Percentiles rank a stretch among this genome's conserved stretches.
Conservation (phyloP, 2,888 invertebrate species). For the Lasioglossum malachurum region DNA sequence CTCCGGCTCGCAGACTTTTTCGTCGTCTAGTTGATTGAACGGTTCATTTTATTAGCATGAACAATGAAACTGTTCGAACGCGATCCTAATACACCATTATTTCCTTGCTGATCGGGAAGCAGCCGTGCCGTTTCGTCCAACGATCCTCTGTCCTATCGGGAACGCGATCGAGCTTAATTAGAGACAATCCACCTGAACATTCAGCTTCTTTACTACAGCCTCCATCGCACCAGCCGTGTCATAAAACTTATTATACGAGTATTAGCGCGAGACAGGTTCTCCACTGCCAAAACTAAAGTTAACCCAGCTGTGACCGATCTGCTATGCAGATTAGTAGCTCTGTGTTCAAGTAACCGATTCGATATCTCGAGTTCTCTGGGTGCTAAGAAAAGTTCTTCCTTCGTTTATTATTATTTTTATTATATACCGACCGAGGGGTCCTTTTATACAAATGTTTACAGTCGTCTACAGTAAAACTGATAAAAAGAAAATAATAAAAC, state of each 20-base stretch:
- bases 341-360: neutral
- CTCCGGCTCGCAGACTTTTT: neutral
- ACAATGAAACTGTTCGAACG: neutral
- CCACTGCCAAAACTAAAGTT: slow-evolving; percentile 6
- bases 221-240: neutral
- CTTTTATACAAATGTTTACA: too few relatives aligned
- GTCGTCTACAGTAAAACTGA: too few relatives aligned
- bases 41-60: neutral
- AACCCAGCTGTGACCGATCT: neutral
- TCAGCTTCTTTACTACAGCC: neutral
- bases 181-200: neutral
- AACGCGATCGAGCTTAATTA: slow-evolving; percentile 2
- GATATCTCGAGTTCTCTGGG: too few relatives aligned
- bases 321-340: neutral
- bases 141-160: neutral
- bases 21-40: neutral
- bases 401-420: too few relatives aligned
- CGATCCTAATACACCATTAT: neutral
- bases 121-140: neutral
- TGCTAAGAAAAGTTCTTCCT: too few relatives aligned
- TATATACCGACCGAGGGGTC: too few relatives aligned
- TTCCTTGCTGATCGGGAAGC: neutral
- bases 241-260: neutral
- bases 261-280: neutral
- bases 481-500: too few relatives aligned